These are phyloP conservation scores for Zaprionus camerounensis DNA, from an alignment of 1,140 invertebrate species.

Conservation along the genomic window DNA sequence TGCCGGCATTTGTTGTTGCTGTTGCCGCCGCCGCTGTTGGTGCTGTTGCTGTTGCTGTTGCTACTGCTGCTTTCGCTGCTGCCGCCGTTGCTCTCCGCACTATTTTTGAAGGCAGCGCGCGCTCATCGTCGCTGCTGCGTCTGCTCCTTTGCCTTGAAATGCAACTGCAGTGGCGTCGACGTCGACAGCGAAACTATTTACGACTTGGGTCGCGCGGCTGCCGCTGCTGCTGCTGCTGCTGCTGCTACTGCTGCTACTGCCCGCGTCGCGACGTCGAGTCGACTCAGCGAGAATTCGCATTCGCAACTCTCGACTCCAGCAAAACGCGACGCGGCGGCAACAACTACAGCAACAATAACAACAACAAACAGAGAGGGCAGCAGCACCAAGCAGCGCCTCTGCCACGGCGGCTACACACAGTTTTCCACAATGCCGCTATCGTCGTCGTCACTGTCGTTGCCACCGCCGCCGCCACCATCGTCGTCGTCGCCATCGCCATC, in stretches of 20 bases:
- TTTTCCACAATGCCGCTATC: conserved; percentile 64
- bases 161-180: conserved; percentile 46
- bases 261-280: conserved; percentile 14
- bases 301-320: conserved; percentile 60
- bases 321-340: conserved; percentile 28
- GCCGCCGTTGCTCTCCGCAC: conserved; percentile 42
- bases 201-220: conserved; percentile 51
- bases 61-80: conserved; percentile 17
- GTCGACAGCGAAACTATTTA: conserved; percentile 67
- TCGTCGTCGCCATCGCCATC: conserved; percentile 36
- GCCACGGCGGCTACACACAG: conserved; percentile 39
- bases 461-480: conserved; percentile 18
- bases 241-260: background rate
- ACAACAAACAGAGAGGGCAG: conserved; percentile 21
- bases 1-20: conserved; percentile 40
- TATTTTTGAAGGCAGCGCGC: conserved; percentile 50
- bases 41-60: conserved; percentile 10
- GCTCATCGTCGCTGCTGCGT: conserved; percentile 28
- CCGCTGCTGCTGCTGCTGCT: background rate
- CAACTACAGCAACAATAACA: conserved; percentile 48
- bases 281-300: conserved; percentile 69
- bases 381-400: conserved; percentile 41
- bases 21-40: background rate
- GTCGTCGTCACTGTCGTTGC: conserved; percentile 40
- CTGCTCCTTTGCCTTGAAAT: conserved; percentile 50